Base-by-base conservation (phyloP, 1,140 invertebrate genomes). In the Pseudomyrmex pallidus region DNA sequence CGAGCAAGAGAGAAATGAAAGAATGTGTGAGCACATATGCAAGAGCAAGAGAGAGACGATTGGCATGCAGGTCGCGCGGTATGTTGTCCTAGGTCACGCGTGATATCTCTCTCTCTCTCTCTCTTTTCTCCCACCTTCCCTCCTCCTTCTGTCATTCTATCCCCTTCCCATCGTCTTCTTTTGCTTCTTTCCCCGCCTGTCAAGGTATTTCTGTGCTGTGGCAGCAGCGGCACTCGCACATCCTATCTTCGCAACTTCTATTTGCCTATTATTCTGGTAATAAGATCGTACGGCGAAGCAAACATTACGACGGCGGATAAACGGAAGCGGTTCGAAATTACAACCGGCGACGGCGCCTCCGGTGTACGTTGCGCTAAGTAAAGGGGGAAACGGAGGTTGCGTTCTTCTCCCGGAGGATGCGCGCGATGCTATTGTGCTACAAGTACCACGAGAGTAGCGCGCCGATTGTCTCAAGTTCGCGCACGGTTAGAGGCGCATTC, bases 11-110 rank as follows among this genome's bases (percentile, higher is more conserved):
- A 89, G 77, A 85, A 85, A 87, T 70, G 83, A 87, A 82, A 90
- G 85, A 87, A 88, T 70, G 87, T 22, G 85, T 78, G 85, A 89
- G 80, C 67, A 83, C 73, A 74, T 35, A 35, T 59, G 74, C 77
- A 90, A 90, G 90, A 91, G 90, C 86, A 90, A 91, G 89, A 91
- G 90, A 92, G 89, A 92, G 85, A 89, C 89, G 92, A 92, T 94
- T 93, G 92, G 92, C 92, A 93, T 94, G 92, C 93, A 93, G 92
- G 92, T 94, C 92, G 92, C 92, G 92, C 90, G 92, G 92, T 91
- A 92, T 93, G 93, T 94, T 94, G 93, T 93, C 92, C 93, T 94
- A 94, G 93, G 93, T 94, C 93, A 93, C 91, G 91, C 92, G 90
- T 92, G 91, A 93, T 93, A 84, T 85, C 85, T 88, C 80, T 87